Evolutionary conservation across 30 jellyfish, hydroid and myxozoan genomes (phyloP), one percentile per base, ranked within the genome.

Genomic region (Rhopilema esculentum): DNA sequence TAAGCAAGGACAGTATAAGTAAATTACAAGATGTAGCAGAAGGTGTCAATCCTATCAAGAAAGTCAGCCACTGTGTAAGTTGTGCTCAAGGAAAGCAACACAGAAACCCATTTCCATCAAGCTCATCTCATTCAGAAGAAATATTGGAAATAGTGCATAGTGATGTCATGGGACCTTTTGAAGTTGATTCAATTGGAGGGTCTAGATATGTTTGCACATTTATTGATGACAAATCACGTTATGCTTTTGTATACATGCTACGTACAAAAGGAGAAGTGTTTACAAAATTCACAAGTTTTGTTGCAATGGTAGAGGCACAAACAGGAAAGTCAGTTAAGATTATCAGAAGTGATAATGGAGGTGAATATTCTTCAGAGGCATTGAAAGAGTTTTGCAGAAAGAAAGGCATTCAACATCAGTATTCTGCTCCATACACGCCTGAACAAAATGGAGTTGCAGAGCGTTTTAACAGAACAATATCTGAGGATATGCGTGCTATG

Each of bases 61-160:
- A 79, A 57, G 62, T 22, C 26, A 63, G 66, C 30, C 77, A 24
- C 80, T 69, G 93, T 70, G 66, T 51, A 33, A 72, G 93, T 72
- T 84, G 93, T 66, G 93, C 88, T 16, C 40, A 51, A 63, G 93
- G 88, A 6, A 84, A 84, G 66, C 93, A 84, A 84, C 93, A 84
- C 27, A 29, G 93, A 26, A 48, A 52, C 23, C 77, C 63, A 29
- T 79, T 79, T 31, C 83, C 31, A 52, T 20, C 22, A 27, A 79
- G 89, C 27, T 52, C 19, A 8, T 79, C 89, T 25, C 74, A 66
- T 61, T 23, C 66, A 79, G 22, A 27, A 16, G 89, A 79, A 16
- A 12, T 79, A 12, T 30, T 79, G 27, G 89, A 63, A 22, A 27
- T 84, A 18, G 75, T 84, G 17, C 90, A 84, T 67, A 84, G 80